Evolutionary conservation across 2,113 vertebrate species (phyloP).

Genomic region (Crotalus viridis): DNA sequence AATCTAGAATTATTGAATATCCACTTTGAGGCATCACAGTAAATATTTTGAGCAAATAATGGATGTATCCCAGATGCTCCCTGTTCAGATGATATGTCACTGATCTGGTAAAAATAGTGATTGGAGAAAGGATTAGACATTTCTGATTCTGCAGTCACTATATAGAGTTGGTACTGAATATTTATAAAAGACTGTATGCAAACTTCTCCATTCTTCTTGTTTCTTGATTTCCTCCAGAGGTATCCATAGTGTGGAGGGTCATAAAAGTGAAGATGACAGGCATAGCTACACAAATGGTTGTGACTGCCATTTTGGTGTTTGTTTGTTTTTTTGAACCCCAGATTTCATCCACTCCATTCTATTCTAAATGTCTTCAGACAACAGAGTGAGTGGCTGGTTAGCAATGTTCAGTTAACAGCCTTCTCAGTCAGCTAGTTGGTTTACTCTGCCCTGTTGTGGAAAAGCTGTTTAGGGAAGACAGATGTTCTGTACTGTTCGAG

Average conservation of each 20-base stretch:
- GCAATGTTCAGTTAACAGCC: neutral
- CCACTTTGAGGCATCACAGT: neutral
- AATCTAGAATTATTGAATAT: slow-evolving; percentile 4
- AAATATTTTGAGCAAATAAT: neutral
- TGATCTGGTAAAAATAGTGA: neutral
- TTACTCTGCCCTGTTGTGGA: neutral
- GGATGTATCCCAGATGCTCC: neutral
- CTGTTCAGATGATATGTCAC: slow-evolving; percentile 13
- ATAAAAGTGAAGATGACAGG: neutral
- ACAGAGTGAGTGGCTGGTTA: neutral
- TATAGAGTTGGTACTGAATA: neutral
- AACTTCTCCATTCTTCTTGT: slow-evolving; percentile 27
- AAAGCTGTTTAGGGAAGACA: neutral
- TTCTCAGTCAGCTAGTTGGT: neutral
- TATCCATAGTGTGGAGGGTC: neutral
- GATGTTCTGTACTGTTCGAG: neutral
- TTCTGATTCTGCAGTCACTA: slow-evolving; percentile 7
- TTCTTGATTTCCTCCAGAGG: neutral
- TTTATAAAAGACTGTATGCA: neutral
- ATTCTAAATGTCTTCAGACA: neutral
- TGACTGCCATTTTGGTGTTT: neutral
- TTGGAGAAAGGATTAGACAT: neutral
- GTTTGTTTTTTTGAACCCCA: neutral
- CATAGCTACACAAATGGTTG: neutral
- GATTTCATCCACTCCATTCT: neutral